These are phyloP conservation scores for Diadumene lineata DNA, from an alignment of 92 coral and sea anemone species.

Conservation along the genomic window DNA sequence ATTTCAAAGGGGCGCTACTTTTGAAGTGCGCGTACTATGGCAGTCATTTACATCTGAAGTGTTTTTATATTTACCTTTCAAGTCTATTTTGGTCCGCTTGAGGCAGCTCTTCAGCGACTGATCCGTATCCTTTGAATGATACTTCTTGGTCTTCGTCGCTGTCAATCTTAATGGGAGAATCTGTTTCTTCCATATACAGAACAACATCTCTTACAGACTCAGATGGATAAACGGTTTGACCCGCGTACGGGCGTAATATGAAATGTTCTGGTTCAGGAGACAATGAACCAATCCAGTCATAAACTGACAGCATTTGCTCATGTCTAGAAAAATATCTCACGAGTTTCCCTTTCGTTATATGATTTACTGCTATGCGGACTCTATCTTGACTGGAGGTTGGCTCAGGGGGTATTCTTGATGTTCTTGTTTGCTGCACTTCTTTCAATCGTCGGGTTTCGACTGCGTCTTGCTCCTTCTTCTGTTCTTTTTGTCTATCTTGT, in stretches of 20 bases:
- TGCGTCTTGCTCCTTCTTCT: constrained; percentile 28
- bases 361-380: constrained; percentile 42
- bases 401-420: constrained; percentile 36
- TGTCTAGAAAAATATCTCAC: constrained; percentile 22
- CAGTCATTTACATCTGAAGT: no score
- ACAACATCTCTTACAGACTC: constrained; percentile 26
- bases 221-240: constrained; percentile 15
- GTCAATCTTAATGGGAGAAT: constrained; percentile 8
- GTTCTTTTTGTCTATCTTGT: constrained; percentile 29
- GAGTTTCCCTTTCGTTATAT: constrained; percentile 31
- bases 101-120: neutral
- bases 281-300: constrained; percentile 43
- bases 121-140: constrained; percentile 39
- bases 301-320: constrained; percentile 38
- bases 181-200: constrained; percentile 25
- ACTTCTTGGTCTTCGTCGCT: constrained; percentile 23
- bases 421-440: constrained; percentile 23
- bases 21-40: no score
- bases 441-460: constrained; percentile 24
- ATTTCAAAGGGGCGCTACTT: no score
- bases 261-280: constrained; percentile 39
- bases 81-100: no score
- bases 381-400: constrained; percentile 17
- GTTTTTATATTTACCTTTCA: no score
- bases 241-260: constrained; percentile 25